phyloP scores from a whole-genome alignment of 2,888 invertebrate genomes.

The Sphaerophoria taeniata region DNA sequence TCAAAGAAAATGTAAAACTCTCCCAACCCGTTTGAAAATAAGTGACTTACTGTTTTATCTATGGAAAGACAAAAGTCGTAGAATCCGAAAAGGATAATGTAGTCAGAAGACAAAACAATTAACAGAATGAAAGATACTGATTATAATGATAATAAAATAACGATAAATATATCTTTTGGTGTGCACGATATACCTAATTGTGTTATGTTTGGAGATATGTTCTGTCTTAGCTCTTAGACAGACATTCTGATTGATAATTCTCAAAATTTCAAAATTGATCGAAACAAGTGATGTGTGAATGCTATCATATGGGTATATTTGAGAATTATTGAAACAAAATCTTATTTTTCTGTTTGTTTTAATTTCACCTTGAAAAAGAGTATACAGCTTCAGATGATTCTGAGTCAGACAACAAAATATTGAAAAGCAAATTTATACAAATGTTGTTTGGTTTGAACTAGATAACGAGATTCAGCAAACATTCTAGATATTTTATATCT shows the following conservation, averaged over 20 bases:
- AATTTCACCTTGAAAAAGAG: slow-evolving; percentile 47
- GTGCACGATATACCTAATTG: background rate
- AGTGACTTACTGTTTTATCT: slow-evolving; percentile 34
- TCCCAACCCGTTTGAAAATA: slow-evolving; percentile 27
- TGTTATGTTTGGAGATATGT: background rate
- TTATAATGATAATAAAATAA: slow-evolving; percentile 20
- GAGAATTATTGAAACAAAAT: slow-evolving; percentile 41
- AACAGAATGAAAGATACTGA: slow-evolving; percentile 42
- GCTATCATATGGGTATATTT: slow-evolving; percentile 43
- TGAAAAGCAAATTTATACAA: slow-evolving; percentile 48
- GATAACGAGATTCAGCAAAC: slow-evolving; percentile 61
- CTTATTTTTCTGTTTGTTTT: slow-evolving; percentile 30
- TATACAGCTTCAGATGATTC: slow-evolving; percentile 38
- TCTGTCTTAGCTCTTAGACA: too few species aligned
- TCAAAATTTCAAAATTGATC: background rate
- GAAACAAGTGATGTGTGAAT: background rate
- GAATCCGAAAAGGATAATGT: slow-evolving; percentile 43
- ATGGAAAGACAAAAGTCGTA: slow-evolving; percentile 10
- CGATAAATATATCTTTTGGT: background rate
- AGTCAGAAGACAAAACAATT: slow-evolving; percentile 47
- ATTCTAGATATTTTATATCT: slow-evolving; percentile 27
- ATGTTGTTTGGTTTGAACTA: slow-evolving; percentile 53
- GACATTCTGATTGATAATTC: too few species aligned
- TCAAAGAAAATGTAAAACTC: background rate
- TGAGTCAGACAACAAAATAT: slow-evolving; percentile 32